These are phyloP conservation scores for Paraplagusia blochii DNA, from an alignment of 2,113 vertebrate genomes.

Conservation along the genomic window DNA sequence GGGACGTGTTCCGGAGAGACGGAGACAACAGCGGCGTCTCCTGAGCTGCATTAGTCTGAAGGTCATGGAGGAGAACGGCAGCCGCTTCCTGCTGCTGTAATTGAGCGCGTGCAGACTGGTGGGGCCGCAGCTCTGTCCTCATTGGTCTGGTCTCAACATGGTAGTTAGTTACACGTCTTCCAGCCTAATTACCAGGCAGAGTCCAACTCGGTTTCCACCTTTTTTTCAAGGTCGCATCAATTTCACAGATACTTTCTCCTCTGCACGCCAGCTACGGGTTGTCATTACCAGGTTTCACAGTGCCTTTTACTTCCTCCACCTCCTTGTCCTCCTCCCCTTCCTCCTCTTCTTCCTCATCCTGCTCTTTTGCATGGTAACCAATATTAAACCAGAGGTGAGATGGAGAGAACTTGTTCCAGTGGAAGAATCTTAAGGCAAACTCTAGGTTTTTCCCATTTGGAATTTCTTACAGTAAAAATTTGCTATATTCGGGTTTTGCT, in stretches of 20 bases:
- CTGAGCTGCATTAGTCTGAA: constrained; percentile 71
- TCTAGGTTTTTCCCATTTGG: too few relatives aligned
- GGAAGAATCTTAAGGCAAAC: too few relatives aligned
- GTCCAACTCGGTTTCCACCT: constrained; percentile 57
- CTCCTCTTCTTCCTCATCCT: constrained; percentile 23
- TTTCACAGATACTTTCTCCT: constrained; percentile 66
- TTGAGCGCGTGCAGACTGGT: constrained; percentile 64
- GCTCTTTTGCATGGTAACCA: constrained; percentile 64
- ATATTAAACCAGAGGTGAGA: constrained; percentile 41
- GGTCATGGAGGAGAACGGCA: constrained; percentile 65
- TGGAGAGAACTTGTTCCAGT: too few relatives aligned
- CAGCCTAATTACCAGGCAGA: constrained; percentile 71
- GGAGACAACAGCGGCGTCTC: constrained; percentile 68
- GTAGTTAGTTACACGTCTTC: constrained; percentile 75
- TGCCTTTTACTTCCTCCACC: constrained; percentile 38
- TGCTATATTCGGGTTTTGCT: too few relatives aligned
- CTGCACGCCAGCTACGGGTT: constrained; percentile 26
- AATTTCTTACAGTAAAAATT: too few relatives aligned
- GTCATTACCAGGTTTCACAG: constrained; percentile 64
- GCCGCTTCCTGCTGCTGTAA: constrained; percentile 57
- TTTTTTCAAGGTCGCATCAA: constrained; percentile 75
- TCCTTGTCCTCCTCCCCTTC: constrained; percentile 35
- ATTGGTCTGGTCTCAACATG: constrained; percentile 62
- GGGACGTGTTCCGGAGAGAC: constrained; percentile 58
- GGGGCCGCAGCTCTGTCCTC: constrained; percentile 52